phyloP scores from a whole-genome alignment of 2,797 vertebrate genomes.

The Anableps anableps region DNA sequence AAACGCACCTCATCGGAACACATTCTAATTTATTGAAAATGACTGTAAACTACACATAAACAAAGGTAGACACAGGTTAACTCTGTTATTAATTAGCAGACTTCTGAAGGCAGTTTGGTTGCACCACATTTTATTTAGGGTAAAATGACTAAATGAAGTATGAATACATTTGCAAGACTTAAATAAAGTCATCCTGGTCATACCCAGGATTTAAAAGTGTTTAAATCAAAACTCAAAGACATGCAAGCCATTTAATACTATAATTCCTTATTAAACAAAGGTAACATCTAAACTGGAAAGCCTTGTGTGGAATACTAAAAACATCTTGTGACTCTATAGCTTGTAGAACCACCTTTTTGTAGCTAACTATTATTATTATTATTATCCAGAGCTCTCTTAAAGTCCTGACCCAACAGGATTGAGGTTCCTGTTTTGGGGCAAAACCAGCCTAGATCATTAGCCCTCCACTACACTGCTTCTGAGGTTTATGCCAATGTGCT shows the following conservation, averaged over 20 bases:
- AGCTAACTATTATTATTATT: background rate
- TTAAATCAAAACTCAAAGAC: background rate
- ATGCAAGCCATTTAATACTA: background rate
- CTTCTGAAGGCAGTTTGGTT: background rate
- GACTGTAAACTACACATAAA: background rate
- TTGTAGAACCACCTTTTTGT: background rate
- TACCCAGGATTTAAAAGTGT: too few relatives aligned
- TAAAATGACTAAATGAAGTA: background rate
- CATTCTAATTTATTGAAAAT: background rate
- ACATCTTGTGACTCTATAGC: background rate
- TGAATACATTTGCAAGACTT: background rate
- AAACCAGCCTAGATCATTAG: background rate
- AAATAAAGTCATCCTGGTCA: background rate
- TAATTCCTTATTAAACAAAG: background rate
- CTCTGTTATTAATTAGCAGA: background rate
- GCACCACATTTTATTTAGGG: background rate
- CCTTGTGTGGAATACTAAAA: background rate
- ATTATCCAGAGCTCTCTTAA: background rate
- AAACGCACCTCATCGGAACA: background rate
- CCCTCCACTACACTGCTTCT: background rate
- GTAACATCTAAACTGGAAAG: background rate
- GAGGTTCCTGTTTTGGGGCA: background rate
- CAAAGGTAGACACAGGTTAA: background rate
- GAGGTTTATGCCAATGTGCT: background rate
- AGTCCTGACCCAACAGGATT: background rate